Conservation (phyloP, 23 tunicate species). For the Ascidia mentula region DNA sequence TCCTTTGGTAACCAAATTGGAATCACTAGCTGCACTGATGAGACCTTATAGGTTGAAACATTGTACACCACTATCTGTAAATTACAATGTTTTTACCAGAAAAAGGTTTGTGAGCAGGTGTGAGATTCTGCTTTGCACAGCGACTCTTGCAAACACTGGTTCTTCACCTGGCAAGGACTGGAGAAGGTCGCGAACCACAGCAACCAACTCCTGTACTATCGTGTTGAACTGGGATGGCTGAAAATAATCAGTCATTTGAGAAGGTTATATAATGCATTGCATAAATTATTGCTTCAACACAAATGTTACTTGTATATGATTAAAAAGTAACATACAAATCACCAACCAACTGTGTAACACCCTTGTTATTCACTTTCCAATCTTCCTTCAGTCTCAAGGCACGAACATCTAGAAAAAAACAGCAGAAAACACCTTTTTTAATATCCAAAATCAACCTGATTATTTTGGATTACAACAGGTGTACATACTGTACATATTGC, state of each 20-base stretch:
- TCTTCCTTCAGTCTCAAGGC: constrained; percentile 32
- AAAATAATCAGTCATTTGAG: background rate
- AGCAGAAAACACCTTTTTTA: background rate
- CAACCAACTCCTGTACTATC: constrained; percentile 28
- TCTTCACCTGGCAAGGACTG: constrained; percentile 72
- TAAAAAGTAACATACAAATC: background rate
- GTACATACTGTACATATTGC: background rate
- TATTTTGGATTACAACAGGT: constrained; percentile 2
- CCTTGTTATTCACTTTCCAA: constrained; percentile 59
- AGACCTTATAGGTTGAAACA: too few species aligned
- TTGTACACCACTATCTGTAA: too few species aligned
- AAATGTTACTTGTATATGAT: background rate
- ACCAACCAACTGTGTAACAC: constrained; percentile 59
- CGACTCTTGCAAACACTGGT: constrained; percentile 60
- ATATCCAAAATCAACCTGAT: background rate
- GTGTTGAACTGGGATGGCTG: constrained; percentile 55
- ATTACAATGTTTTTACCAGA: constrained; percentile 43
- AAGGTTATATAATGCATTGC: too few species aligned
- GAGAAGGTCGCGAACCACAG: constrained; percentile 51
- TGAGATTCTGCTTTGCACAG: constrained; percentile 56
- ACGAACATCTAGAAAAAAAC: constrained; percentile 12
- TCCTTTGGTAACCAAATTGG: too few species aligned
- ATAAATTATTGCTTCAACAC: too few species aligned
- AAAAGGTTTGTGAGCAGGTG: constrained; percentile 57
- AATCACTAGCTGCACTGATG: too few species aligned